These are phyloP conservation scores for Aspiorhynchus laticeps DNA, from an alignment of 2,113 vertebrate species.

Conservation along the genomic window DNA sequence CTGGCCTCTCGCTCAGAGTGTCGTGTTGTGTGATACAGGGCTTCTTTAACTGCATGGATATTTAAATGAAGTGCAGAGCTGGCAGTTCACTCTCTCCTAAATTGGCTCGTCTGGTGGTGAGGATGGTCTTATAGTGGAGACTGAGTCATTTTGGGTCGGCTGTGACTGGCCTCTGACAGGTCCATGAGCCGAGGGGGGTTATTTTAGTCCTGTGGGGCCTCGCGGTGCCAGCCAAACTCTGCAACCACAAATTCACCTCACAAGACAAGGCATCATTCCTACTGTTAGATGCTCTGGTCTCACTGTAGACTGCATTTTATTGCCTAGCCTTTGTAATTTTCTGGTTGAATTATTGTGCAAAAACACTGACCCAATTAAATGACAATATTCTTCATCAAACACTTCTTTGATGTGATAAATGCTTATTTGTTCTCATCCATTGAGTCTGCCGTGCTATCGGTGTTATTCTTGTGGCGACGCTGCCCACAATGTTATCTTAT, in stretches of 20 bases:
- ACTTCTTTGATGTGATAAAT: conserved; percentile 41
- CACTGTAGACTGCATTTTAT: neutral
- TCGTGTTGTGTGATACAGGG: conserved; percentile 30
- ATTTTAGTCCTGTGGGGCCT: conserved; percentile 35
- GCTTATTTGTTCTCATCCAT: conserved; percentile 39
- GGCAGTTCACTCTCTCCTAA: conserved; percentile 27
- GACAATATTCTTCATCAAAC: conserved; percentile 32
- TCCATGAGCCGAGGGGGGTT: conserved; percentile 28
- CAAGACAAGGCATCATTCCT: neutral
- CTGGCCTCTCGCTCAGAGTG: conserved; percentile 25
- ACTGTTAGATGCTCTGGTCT: neutral
- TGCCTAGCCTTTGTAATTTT: neutral
- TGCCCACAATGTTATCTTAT: conserved; percentile 43
- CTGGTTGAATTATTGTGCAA: neutral
- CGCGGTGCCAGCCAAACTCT: conserved; percentile 10
- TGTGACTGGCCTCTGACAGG: conserved; percentile 41
- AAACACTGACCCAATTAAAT: conserved; percentile 28
- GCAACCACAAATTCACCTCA: conserved; percentile 18
- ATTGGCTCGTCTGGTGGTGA: conserved; percentile 25
- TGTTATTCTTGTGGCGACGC: conserved; percentile 30
- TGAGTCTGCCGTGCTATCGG: conserved; percentile 24
- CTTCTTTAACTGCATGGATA: conserved; percentile 15
- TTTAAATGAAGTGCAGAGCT: conserved; percentile 34
- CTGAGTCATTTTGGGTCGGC: conserved; percentile 29
- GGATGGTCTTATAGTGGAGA: conserved; percentile 16